phyloP scores from a whole-genome alignment of 1,140 invertebrate genomes.

The Mactra quadrangularis region DNA sequence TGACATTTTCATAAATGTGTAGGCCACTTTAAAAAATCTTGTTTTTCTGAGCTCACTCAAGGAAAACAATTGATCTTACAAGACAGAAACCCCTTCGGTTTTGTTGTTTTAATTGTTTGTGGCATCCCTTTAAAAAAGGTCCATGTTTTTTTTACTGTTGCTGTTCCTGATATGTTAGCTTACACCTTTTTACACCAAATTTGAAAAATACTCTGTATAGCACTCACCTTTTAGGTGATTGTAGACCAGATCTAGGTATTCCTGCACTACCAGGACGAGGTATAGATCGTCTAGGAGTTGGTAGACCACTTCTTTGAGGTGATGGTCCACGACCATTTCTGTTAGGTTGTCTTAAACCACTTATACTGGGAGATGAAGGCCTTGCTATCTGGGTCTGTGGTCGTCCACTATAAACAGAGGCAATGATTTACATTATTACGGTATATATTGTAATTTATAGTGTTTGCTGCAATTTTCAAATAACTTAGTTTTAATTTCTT shows the following conservation, averaged over 20 bases:
- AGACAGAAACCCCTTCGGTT: too few relatives aligned
- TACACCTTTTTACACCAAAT: too few relatives aligned
- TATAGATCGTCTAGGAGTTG: constrained; percentile 40
- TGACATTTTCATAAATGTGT: too few relatives aligned
- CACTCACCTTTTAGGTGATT: constrained; percentile 40
- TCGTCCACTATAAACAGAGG: background rate
- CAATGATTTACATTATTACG: background rate
- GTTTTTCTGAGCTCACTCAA: too few relatives aligned
- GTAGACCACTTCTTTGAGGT: constrained; percentile 38
- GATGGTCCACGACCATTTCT: constrained; percentile 31
- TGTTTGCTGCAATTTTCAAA: background rate
- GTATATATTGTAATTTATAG: background rate
- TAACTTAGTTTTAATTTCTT: background rate
- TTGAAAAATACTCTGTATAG: too few relatives aligned
- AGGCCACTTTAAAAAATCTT: too few relatives aligned
- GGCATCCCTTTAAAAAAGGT: too few relatives aligned
- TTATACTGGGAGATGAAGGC: constrained; percentile 53
- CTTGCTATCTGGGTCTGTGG: background rate
- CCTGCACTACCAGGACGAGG: constrained; percentile 39
- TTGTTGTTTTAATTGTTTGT: too few relatives aligned
- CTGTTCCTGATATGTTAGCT: too few relatives aligned
- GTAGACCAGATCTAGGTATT: constrained; percentile 20
- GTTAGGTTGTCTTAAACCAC: constrained; percentile 46
- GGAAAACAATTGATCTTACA: too few relatives aligned
- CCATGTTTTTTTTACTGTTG: too few relatives aligned